Percentiles rank a stretch among this genome's conserved stretches.
phyloP scores from a whole-genome alignment of 2,797 vertebrate genomes.

The Sebastes taczanowskii region DNA sequence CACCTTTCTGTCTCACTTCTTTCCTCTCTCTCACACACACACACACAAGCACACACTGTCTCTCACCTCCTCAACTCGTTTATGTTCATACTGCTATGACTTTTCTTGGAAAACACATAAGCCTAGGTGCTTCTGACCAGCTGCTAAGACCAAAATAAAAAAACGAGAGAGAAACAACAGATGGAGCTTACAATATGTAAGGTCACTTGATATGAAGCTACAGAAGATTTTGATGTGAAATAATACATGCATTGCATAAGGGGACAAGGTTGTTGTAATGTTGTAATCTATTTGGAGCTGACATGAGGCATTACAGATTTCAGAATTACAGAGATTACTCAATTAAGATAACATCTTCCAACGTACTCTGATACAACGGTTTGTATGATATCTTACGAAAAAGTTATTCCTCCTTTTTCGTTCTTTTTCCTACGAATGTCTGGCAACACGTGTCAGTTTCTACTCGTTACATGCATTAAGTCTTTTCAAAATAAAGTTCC shows the following conservation, averaged over 20 bases:
- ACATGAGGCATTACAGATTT: background rate
- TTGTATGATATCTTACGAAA: too few relatives aligned
- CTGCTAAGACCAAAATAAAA: constrained; percentile 6
- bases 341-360: background rate
- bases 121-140: background rate
- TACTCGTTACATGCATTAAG: too few relatives aligned
- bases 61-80: constrained; percentile 21
- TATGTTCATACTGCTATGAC: background rate
- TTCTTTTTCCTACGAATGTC: too few relatives aligned
- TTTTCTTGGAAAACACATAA: constrained; percentile 35
- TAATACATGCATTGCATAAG: background rate
- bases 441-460: too few relatives aligned
- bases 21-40: background rate
- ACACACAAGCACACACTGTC: background rate
- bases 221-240: background rate
- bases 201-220: background rate
- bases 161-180: background rate
- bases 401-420: too few relatives aligned
- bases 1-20: constrained; percentile 15
- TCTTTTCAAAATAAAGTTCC: too few relatives aligned
- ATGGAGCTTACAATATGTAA: background rate
- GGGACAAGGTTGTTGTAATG: background rate
- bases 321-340: background rate
- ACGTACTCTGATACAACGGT: too few relatives aligned
- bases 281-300: background rate